These are phyloP conservation scores for Laticauda colubrina DNA, from an alignment of 2,113 vertebrate species.

Conservation along the genomic window DNA sequence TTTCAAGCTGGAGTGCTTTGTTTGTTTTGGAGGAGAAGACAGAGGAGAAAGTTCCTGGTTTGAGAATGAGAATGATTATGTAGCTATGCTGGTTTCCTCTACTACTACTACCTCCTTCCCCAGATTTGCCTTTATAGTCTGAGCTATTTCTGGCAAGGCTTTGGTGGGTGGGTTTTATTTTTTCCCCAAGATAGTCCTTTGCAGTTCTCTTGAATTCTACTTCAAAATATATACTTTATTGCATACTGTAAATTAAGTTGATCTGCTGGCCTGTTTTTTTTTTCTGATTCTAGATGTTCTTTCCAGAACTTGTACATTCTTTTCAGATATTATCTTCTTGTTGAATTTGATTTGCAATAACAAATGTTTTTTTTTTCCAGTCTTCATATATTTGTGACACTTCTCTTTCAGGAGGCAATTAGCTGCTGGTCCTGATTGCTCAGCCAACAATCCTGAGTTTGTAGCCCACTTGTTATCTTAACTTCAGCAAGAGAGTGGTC, in stretches of 20 bases:
- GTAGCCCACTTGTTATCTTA: background rate
- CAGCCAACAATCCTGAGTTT: background rate
- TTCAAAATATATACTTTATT: background rate
- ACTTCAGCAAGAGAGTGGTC: too few relatives aligned
- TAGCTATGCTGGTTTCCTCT: background rate
- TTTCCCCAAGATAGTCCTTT: background rate
- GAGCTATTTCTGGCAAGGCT: background rate
- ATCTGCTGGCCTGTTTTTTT: background rate
- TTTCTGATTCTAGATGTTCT: background rate
- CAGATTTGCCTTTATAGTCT: background rate
- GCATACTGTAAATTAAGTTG: background rate
- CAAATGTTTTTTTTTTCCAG: background rate
- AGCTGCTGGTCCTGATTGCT: background rate
- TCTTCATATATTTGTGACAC: background rate
- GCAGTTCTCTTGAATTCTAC: background rate
- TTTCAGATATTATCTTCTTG: background rate
- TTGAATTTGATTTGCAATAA: background rate
- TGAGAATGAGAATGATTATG: background rate
- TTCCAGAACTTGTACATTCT: background rate
- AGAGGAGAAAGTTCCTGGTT: background rate
- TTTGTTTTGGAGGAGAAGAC: background rate
- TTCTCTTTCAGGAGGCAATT: background rate
- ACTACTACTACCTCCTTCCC: background rate
- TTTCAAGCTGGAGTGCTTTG: background rate
- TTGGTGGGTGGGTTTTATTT: background rate